These are phyloP conservation scores for Sphecodes monilicornis DNA, from an alignment of 2,888 invertebrate genomes.

Conservation along the genomic window DNA sequence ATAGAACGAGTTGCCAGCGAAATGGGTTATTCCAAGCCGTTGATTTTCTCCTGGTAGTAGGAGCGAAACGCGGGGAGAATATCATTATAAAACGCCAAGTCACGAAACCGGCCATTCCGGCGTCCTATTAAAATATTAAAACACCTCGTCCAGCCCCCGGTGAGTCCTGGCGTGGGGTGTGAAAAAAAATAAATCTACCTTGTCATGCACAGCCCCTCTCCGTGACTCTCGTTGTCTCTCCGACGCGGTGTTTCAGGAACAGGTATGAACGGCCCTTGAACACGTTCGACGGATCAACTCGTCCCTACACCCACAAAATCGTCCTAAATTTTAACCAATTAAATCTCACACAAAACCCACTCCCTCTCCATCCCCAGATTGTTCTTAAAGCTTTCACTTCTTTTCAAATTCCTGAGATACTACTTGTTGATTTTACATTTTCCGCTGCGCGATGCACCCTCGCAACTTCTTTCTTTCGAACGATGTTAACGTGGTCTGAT, in stretches of 20 bases:
- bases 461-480: too few species aligned
- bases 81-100: slow-evolving; percentile 84
- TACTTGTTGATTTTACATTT: background rate
- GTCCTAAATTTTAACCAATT: background rate
- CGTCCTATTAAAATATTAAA: slow-evolving; percentile 85
- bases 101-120: slow-evolving; percentile 83
- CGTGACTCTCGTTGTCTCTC: slow-evolving; percentile 76
- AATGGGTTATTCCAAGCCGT: slow-evolving; percentile 78
- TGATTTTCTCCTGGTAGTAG: slow-evolving; percentile 78
- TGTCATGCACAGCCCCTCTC: slow-evolving; percentile 83
- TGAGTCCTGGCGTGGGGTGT: slow-evolving; percentile 80
- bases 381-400: background rate
- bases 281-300: slow-evolving; percentile 64
- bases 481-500: too few species aligned
- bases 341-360: background rate
- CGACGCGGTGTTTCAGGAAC: slow-evolving; percentile 70
- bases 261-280: slow-evolving; percentile 73
- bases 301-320: background rate
- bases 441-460: too few species aligned
- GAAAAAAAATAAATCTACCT: slow-evolving; percentile 84
- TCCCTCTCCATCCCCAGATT: background rate
- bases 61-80: slow-evolving; percentile 82
- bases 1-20: slow-evolving; percentile 74
- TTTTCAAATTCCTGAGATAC: background rate
- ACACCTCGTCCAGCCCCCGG: slow-evolving; percentile 82